Base-by-base conservation (phyloP, 1,140 invertebrate genomes). In the Drosophila teissieri region DNA sequence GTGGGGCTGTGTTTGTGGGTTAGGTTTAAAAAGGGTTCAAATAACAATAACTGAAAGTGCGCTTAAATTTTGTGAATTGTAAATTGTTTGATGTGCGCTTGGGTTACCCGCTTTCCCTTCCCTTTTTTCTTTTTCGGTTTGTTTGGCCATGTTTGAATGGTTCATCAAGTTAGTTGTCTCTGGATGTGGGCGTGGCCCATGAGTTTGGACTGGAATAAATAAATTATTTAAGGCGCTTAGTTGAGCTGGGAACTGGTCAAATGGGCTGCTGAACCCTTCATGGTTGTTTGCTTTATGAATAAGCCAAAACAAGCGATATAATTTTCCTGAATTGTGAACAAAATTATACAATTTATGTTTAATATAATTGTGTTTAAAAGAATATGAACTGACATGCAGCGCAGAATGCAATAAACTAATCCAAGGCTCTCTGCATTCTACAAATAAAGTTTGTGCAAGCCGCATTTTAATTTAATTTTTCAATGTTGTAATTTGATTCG, bases 81-180 rank as follows among this genome's bases (percentile, higher is more conserved):
- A 36, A 57, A 88, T 82, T 86, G 83, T 86, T 89, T 86, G 84
- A 86, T 86, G 84, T 86, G 79, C 56, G 69, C 76, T 70, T 49
- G 67, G 37, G 63, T 42, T 49, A 40, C 53, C 67, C 46, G 10
- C 37, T 31, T 80, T 49, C 36, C 37, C 34, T 80, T 49, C 36
- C 37, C 34, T 40, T 52, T 63, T 27, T 27, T 7, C 31, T 34
- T 14, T 14, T 39, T 3, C 36, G 10, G n/a, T 27, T 78, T 56
- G 65, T 57, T 69, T 60, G 53, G 40, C 40, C 14, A 37, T 83
- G 39, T 57, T 60, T 73, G 54, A 61, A 83, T 79, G 83, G 65
- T 83, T 86, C 83, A 89, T 86, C 83, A 89, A 76, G 83, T 62
- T 76, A 64, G 85, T 67, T 77, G 65, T 80, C 44, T 72, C 49